A percentile compares a stretch with the other conserved stretches of the same genome.
These are phyloP conservation scores for Aphidius ervi DNA, from an alignment of 1,140 invertebrate species.

Conservation along the genomic window DNA sequence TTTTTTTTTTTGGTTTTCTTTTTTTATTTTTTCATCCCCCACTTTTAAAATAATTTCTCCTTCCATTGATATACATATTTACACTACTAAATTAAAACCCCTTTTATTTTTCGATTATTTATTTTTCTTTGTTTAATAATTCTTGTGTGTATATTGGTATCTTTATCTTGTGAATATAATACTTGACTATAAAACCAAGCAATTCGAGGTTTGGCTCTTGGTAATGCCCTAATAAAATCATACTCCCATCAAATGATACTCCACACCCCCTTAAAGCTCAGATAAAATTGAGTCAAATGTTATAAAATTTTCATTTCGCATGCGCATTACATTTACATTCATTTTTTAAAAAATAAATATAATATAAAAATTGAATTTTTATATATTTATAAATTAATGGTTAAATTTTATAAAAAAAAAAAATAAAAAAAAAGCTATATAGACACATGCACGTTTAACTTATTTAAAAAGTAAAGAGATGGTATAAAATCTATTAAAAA, in stretches of 20 bases:
- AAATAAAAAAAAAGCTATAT: not conserved
- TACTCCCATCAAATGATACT: conserved; percentile 51
- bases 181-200: conserved; percentile 35
- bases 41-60: not conserved
- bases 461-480: no score
- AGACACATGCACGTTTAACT: conserved; percentile 8
- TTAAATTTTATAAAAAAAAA: no score
- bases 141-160: no score
- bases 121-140: conserved; percentile 13
- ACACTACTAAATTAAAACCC: conserved; percentile 11
- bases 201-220: conserved; percentile 52
- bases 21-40: not conserved
- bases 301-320: no score
- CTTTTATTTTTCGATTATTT: conserved; percentile 7
- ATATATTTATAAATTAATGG: no score
- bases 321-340: no score
- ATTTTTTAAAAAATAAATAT: no score
- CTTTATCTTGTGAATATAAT: no score
- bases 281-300: no score
- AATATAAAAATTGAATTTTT: no score
- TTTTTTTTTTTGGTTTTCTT: no score
- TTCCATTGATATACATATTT: conserved; percentile 5
- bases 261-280: conserved; percentile 40
- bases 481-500: not conserved
- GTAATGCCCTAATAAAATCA: conserved; percentile 57